Evolutionary conservation across 2,797 vertebrate genomes (phyloP).

Genomic region (Falco novaeseelandiae): DNA sequence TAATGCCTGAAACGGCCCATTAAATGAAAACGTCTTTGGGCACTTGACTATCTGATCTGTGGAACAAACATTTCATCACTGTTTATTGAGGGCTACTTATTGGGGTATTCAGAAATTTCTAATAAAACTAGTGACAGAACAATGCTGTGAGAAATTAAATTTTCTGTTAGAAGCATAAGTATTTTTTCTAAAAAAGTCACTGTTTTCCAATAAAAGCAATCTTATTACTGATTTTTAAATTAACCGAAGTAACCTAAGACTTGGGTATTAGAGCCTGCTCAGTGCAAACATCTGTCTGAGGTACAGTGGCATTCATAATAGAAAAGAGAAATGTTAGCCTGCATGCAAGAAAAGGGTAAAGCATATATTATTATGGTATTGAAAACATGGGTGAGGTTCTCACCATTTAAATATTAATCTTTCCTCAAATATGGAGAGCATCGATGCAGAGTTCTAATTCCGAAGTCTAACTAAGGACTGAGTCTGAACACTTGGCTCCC

Average conservation of each 20-base stretch:
- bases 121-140: neutral
- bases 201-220: too few relatives aligned
- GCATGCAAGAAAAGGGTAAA: neutral
- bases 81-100: slow-evolving; percentile 6
- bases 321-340: neutral
- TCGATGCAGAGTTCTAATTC: neutral
- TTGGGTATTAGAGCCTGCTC: neutral
- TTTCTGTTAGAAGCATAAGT: neutral
- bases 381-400: neutral
- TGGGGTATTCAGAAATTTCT: neutral
- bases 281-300: neutral
- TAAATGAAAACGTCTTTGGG: neutral
- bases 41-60: neutral
- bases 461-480: neutral
- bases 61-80: neutral
- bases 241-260: neutral
- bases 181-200: too few relatives aligned
- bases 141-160: neutral
- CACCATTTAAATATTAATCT: neutral
- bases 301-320: neutral
- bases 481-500: neutral
- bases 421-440: neutral
- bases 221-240: neutral
- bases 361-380: neutral
- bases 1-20: neutral